Evolutionary conservation across 2,797 vertebrate species (phyloP), one percentile per base, ranked within the genome.

Genomic region (Pseudomugil tenellus): DNA sequence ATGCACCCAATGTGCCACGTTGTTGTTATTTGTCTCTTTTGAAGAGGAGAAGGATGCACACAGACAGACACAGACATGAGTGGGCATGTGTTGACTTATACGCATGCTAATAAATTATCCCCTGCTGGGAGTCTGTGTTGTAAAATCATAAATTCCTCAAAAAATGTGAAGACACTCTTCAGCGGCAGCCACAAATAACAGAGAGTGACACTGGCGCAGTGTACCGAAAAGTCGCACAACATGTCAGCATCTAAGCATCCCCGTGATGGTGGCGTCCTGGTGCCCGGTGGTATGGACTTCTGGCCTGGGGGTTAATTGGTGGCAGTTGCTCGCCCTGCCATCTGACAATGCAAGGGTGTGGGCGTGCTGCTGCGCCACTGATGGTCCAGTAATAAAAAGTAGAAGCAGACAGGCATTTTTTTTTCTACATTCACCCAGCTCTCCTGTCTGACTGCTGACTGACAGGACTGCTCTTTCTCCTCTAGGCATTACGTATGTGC

Each of bases 271-370:
- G 76, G 70, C 43, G 19, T 70, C 26, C 68, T 11, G 53, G 59
- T 64, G 78, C 67, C 72, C 34, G 16, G 51, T 21, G 52, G 63
- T 76, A 56, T 77, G 84, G 80, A 68, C 84, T 43, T 49, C 39
- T 62, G 39, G 28, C 65, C 71, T 58, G 51, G 80, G 77, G 86
- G 90, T 91, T 93, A 91, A 93, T 90, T 92, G 88, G 88, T 85
- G 85, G 82, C 84, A 80, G 80, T 63, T 61, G 34, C 75, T 77
- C 39, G 29, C 64, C 63, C 77, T 60, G 71, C 72, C 73, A 49
- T 84, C 76, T 85, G 72, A 86, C 76, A 74, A 78, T 67, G 73
- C 76, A 72, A 68, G 79, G 64, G 77, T 69, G 86, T 86, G 77
- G 85, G 88, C 46, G 70, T 83, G 70, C 80, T 82, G 85, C 55